Conservation (phyloP, 2,888 invertebrate genomes). For the Mongoloraphidia duomilia region DNA sequence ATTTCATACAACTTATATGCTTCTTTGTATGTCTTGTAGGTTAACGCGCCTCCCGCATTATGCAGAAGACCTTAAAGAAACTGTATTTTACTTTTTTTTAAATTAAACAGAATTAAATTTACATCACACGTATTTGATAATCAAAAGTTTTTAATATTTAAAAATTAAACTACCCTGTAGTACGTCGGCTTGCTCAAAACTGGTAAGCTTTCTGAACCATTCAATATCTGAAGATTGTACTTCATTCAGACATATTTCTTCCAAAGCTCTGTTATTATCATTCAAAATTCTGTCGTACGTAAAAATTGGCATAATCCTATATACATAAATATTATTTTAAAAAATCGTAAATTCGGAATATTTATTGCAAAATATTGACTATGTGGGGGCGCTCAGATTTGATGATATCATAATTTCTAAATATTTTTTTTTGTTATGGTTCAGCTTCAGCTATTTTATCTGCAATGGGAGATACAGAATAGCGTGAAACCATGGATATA, state of each 20-base stretch:
- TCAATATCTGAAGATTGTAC: conserved; percentile 8
- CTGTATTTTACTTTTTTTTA: background rate
- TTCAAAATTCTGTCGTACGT: conserved; percentile 14
- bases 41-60: background rate
- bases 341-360: too few relatives aligned
- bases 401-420: too few relatives aligned
- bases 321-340: too few relatives aligned
- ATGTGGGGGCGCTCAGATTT: too few relatives aligned
- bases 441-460: too few relatives aligned
- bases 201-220: conserved; percentile 14
- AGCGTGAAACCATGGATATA: too few relatives aligned
- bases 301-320: background rate
- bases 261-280: conserved; percentile 15
- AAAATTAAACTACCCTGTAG: conserved; percentile 6
- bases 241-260: conserved; percentile 8
- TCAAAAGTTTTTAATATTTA: background rate
- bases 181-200: conserved; percentile 11
- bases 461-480: too few relatives aligned
- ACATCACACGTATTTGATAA: background rate
- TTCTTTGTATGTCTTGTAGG: too few relatives aligned
- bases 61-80: background rate
- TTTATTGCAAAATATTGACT: too few relatives aligned
- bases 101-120: background rate
- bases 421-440: too few relatives aligned
- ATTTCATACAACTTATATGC: too few relatives aligned